Evolutionary conservation across 1,140 invertebrate species (phyloP).

Genomic region (Mercenaria mercenaria): DNA sequence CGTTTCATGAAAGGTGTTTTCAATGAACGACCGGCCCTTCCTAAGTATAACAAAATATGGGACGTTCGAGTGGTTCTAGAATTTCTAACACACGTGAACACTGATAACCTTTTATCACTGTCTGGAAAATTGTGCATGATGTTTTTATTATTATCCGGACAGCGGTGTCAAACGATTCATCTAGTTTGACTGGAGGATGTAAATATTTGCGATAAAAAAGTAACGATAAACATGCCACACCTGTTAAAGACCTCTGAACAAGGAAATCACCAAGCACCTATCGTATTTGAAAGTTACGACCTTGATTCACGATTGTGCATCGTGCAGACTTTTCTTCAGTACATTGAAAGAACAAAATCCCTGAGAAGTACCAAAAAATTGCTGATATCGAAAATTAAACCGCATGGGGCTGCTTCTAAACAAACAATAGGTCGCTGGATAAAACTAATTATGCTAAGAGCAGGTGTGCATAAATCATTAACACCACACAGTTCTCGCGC

Average conservation of each 20-base stretch:
- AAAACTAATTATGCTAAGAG: background rate
- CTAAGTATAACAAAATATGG: background rate
- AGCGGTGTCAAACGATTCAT: background rate
- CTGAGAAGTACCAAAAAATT: background rate
- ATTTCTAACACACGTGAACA: background rate
- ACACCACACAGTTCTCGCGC: background rate
- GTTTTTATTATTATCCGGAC: background rate
- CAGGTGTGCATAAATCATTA: background rate
- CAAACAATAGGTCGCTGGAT: slow-evolving; percentile 5
- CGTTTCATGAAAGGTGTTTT: background rate
- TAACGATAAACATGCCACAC: background rate
- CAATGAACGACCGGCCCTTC: background rate
- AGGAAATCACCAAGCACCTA: background rate
- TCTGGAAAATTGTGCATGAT: background rate
- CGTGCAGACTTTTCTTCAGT: background rate
- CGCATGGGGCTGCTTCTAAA: background rate
- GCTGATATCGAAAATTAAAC: slow-evolving; percentile 4
- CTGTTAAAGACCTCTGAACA: background rate
- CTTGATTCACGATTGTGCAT: background rate
- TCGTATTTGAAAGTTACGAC: background rate
- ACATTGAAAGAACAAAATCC: background rate
- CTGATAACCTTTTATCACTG: background rate
- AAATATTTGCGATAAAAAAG: background rate
- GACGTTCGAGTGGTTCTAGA: background rate
- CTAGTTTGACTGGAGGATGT: background rate